Percentiles rank a stretch among this genome's conserved stretches.
phyloP scores from a whole-genome alignment of 2,113 vertebrate species.

The Trochalopteron elliotii region DNA sequence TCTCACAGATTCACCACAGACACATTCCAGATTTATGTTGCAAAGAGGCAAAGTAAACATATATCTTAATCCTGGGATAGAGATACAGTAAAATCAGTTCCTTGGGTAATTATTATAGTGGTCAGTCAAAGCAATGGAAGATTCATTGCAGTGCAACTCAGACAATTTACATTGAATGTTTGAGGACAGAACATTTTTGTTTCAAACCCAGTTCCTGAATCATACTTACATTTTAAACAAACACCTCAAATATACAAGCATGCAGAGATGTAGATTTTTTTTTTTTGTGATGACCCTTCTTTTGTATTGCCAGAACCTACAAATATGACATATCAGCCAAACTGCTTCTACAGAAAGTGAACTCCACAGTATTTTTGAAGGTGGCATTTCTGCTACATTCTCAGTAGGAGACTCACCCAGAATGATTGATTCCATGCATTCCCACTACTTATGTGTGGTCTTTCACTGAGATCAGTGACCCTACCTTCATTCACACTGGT shows the following conservation, averaged over 20 bases:
- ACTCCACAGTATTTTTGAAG: neutral
- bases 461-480: neutral
- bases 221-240: neutral
- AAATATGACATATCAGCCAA: neutral
- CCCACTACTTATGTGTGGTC: neutral
- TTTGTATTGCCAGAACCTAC: neutral
- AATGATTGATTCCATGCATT: neutral
- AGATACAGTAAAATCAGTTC: neutral
- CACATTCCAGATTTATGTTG: neutral
- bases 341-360: neutral
- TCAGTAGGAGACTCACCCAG: neutral
- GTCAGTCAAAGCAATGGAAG: neutral
- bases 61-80: neutral
- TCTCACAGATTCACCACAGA: neutral
- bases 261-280: neutral
- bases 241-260: neutral
- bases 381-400: neutral
- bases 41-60: neutral
- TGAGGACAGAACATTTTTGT: neutral
- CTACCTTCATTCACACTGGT: neutral
- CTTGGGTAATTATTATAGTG: neutral
- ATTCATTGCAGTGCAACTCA: neutral
- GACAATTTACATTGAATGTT: neutral
- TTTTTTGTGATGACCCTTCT: neutral
- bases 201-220: neutral